Conservation (phyloP, 2,797 vertebrate genomes). For the Chaunax sp. region DNA sequence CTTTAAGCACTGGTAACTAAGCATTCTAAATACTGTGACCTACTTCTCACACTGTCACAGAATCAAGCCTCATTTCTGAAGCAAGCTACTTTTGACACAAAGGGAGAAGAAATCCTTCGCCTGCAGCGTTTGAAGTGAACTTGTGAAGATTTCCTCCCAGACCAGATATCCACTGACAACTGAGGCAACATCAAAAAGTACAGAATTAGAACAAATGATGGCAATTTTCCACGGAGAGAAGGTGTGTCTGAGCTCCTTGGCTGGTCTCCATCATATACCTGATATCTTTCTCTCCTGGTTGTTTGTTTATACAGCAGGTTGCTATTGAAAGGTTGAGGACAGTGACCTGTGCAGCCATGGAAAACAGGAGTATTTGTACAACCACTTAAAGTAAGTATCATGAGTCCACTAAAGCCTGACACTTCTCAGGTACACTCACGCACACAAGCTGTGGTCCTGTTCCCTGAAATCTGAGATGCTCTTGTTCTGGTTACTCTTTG, state of each 20-base stretch:
- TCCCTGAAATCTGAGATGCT: no score
- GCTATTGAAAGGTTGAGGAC: no score
- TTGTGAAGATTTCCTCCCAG: constrained; percentile 73
- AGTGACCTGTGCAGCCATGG: no score
- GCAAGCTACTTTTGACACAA: constrained; percentile 68
- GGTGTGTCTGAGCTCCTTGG: constrained; percentile 58
- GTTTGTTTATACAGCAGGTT: no score
- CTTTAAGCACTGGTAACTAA: constrained; percentile 62
- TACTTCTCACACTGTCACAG: constrained; percentile 76
- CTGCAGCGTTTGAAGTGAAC: constrained; percentile 71
- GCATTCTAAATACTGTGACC: constrained; percentile 75
- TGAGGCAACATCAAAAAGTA: constrained; percentile 69
- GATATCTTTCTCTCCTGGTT: constrained; percentile 21
- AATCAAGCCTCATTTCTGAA: constrained; percentile 63
- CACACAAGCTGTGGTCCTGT: no score
- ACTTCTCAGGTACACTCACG: no score
- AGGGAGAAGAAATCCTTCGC: constrained; percentile 73
- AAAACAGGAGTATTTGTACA: no score
- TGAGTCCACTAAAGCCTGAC: no score
- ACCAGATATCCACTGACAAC: constrained; percentile 69
- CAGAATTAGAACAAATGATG: constrained; percentile 70
- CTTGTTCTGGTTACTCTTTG: constrained; percentile 18
- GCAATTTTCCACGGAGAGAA: constrained; percentile 62
- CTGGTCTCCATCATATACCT: constrained; percentile 18
- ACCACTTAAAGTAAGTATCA: no score